Base-by-base conservation (phyloP, 2,113 vertebrate genomes). In the Channa argus region DNA sequence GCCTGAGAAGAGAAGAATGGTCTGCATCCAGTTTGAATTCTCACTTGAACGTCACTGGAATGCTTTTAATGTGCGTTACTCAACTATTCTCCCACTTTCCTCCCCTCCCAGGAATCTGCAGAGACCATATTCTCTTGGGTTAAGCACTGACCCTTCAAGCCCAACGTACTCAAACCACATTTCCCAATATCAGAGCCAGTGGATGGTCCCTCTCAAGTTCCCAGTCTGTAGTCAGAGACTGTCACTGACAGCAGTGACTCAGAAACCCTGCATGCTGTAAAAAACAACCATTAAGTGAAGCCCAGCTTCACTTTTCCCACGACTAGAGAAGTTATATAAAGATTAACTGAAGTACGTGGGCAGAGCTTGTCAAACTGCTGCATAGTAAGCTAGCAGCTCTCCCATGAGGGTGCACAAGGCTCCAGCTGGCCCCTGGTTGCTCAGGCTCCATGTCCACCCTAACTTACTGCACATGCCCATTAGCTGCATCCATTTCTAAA, bases 311-410 rank as follows among this genome's bases (percentile, higher is more conserved):
- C 77, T 84, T 89, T 94, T 94, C 94, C 92, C 93, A 94, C 83
- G 89, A 86, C 87, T 84, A 64, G 73, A 63, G 33, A 62, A 89
- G 89, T 91, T 94, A 92, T 90, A 88, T 93, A 91, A 91, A 93
- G 93, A 89, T 84, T 77, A 79, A 79, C 74, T 83, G 62, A 80
- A 92, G 81, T 87, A 82, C 71, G 65, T 90, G 85, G 89, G 91
- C 84, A 86, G 88, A 79, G 73, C 63, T 67, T 9, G 79, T 80
- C 72, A 62, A 72, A 55, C 64, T 64, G 80, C 78, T 55, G 74
- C 60, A 44, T 55, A 52, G n/a, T 55, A 75, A 45, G 51, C 64
- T 75, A 78, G 76, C 75, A 70, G 58, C 61, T 46, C 74, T 80
- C 58, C 64, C 77, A 56, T 12, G 60, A 71, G 81, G 69, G 60